Conservation (phyloP, 2,888 invertebrate genomes). For the Drosophila pseudotakahashii region DNA sequence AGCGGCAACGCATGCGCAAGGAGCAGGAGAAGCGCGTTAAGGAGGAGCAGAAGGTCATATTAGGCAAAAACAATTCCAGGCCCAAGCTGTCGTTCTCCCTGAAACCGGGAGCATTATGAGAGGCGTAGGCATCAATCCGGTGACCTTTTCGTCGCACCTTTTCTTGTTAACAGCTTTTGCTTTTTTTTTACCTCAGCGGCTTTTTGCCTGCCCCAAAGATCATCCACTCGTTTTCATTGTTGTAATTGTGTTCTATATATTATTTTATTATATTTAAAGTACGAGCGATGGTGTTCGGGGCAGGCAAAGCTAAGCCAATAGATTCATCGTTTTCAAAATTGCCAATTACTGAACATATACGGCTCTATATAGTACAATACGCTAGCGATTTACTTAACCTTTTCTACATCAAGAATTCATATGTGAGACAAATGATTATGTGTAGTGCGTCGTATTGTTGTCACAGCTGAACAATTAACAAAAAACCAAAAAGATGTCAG, state of each 20-base stretch:
- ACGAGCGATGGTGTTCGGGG: constrained; percentile 40
- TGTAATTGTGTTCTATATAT: constrained; percentile 53
- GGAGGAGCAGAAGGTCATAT: constrained; percentile 98
- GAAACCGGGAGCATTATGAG: constrained; percentile 90
- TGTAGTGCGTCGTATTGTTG: constrained; percentile 48
- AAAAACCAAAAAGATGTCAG: constrained; percentile 33
- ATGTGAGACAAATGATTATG: constrained; percentile 41
- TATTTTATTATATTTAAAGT: constrained; percentile 47
- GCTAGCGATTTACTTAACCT: constrained; percentile 57
- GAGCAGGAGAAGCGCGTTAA: constrained; percentile 96
- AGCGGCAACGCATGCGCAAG: constrained; percentile 95
- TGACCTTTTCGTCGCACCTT: constrained; percentile 7
- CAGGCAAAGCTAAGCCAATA: constrained; percentile 54
- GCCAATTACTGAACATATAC: constrained; percentile 58
- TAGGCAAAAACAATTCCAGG: constrained; percentile 98
- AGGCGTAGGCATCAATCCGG: constrained; percentile 62
- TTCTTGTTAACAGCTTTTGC: constrained; percentile 64
- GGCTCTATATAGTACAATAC: constrained; percentile 66
- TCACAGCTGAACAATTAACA: constrained; percentile 31
- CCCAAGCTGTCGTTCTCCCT: constrained; percentile 97
- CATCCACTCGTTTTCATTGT: constrained; percentile 47
- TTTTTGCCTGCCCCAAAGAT: constrained; percentile 55
- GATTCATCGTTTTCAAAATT: constrained; percentile 50
- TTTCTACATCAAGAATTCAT: constrained; percentile 53
- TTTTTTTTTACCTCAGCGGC: constrained; percentile 51